phyloP scores from a whole-genome alignment of 92 coral and sea anemone genomes.

The Muricea muricata region DNA sequence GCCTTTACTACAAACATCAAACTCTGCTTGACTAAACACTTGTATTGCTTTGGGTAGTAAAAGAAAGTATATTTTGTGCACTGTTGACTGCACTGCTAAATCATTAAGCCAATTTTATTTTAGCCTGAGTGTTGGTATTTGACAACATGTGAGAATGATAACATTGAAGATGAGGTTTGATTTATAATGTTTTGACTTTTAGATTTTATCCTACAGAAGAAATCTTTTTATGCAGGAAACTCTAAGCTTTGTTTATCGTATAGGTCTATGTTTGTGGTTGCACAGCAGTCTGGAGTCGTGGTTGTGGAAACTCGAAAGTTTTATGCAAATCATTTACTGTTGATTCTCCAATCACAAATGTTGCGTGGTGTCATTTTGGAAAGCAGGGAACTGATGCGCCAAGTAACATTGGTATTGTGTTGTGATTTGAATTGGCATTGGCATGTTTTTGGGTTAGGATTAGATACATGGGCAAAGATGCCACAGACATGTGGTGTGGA shows the following conservation, averaged over 20 bases:
- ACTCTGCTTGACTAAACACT: too few relatives aligned
- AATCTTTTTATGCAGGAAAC: too few relatives aligned
- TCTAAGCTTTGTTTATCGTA: too few relatives aligned
- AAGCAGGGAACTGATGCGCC: background rate
- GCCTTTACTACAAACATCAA: too few relatives aligned
- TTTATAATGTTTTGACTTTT: background rate
- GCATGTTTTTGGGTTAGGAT: background rate
- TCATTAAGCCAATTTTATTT: too few relatives aligned
- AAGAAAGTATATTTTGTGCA: too few relatives aligned
- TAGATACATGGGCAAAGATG: too few relatives aligned
- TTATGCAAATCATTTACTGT: constrained; percentile 80
- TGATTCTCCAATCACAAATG: constrained; percentile 65
- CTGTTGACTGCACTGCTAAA: too few relatives aligned
- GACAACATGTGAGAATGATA: constrained; percentile 32
- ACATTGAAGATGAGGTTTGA: constrained; percentile 72
- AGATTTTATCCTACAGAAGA: too few relatives aligned
- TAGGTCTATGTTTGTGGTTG: constrained; percentile 73
- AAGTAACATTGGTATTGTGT: background rate
- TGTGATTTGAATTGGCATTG: too few relatives aligned
- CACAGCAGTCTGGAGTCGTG: constrained; percentile 88
- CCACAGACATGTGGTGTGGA: too few relatives aligned
- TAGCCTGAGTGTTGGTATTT: constrained; percentile 65
- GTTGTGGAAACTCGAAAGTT: constrained; percentile 57
- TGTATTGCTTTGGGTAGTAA: too few relatives aligned
- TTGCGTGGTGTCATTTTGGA: constrained; percentile 77